phyloP scores from a whole-genome alignment of 1,140 invertebrate species.

The Temnothorax curvispinosus region DNA sequence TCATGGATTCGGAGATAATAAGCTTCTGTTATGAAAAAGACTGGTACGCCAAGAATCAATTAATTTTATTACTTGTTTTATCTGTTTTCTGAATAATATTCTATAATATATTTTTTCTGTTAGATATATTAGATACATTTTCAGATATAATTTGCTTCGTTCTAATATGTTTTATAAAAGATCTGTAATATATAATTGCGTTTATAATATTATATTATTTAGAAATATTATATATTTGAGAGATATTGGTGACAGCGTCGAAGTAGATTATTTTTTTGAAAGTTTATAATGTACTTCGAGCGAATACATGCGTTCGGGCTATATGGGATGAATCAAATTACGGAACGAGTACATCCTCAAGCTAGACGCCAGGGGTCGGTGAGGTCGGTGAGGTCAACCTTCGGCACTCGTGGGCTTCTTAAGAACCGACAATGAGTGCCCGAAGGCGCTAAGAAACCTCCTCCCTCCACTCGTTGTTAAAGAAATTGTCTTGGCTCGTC shows the following conservation, averaged over 20 bases:
- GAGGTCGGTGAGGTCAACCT: constrained; percentile 55
- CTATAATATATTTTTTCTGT: background rate
- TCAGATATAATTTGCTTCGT: background rate
- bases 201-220: background rate
- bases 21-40: background rate
- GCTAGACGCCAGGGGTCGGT: constrained; percentile 30
- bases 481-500: constrained; percentile 73
- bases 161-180: background rate
- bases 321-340: constrained; percentile 60
- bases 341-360: constrained; percentile 50
- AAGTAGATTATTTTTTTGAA: constrained; percentile 28
- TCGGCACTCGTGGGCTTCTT: constrained; percentile 60
- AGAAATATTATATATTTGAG: background rate
- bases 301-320: constrained; percentile 2
- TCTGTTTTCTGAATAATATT: background rate
- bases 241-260: background rate
- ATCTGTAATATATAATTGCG: background rate
- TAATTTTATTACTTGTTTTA: background rate
- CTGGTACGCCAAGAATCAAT: no score
- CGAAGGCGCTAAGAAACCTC: constrained; percentile 66
- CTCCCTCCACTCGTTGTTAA: constrained; percentile 64
- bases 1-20: constrained; percentile 15
- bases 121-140: background rate
- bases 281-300: background rate
- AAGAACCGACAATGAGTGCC: constrained; percentile 66